Base-by-base conservation (phyloP, 2,888 invertebrate genomes). In the Brachyptera putata region DNA sequence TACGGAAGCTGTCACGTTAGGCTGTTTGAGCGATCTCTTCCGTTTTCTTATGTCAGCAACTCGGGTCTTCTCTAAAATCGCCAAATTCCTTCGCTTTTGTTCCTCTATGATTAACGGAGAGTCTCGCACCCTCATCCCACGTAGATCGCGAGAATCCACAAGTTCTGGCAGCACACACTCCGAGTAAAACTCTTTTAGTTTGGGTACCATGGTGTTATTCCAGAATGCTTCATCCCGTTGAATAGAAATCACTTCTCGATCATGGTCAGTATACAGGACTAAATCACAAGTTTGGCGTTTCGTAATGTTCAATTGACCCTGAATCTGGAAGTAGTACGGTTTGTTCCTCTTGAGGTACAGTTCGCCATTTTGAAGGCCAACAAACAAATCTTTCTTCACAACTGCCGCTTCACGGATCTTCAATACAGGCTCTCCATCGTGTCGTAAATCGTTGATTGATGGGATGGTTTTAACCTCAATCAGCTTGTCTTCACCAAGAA, bases 81-180 rank as follows among this genome's bases (percentile, higher is more conserved):
- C n/a, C n/a, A n/a, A n/a, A n/a, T n/a, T n/a, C n/a, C n/a, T n/a
- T n/a, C n/a, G n/a, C n/a, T n/a, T n/a, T n/a, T n/a, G n/a, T n/a
- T n/a, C 46, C 18, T 16, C 46, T 13, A 46, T 4, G 24, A 46
- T 24, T 4, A 7, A 22, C 5, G 2, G n/a, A 7, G 46, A 24
- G 22, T 46, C 46, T 4, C 46, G 18, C 3, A 24, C 24, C 2
- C 24, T 21, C 46, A 46, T 5, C 9, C 24, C 11, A 1, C 46
- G 2, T 4, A 9, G 21, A 3, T 46, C 3, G 1, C 46, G 46
- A 3, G 36, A 13, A 11, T 53, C 21, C 7, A n/a, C 22, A 3
- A 53, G 14, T 36, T 53, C 53, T 2, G 53, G 53, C 2, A 53
- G 36, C 3, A 53, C 11, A 18, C 53, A 53, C 9, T 53, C 36